Percentiles rank a stretch among this genome's conserved stretches.
phyloP scores from a whole-genome alignment of 2,113 vertebrate species.

The Rhadina sibilatrix region DNA sequence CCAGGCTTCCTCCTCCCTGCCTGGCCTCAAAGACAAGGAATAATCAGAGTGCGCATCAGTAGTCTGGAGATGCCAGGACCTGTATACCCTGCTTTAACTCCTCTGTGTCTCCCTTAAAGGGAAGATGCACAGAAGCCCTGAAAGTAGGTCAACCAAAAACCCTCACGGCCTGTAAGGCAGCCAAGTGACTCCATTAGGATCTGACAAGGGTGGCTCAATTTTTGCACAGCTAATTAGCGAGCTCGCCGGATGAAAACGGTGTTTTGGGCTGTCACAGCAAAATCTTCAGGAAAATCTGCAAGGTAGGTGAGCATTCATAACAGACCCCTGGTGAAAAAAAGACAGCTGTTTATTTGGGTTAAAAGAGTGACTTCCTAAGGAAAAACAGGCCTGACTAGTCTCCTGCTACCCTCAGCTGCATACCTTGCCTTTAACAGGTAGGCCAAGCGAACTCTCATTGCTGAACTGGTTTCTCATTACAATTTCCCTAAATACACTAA shows the following conservation, averaged over 20 bases:
- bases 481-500: not conserved
- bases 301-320: fast-evolving
- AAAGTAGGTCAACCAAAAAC: slow-evolving; percentile 56
- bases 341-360: not conserved
- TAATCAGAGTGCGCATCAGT: not conserved
- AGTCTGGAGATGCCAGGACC: fast-evolving
- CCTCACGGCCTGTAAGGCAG: not conserved
- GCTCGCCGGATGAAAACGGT: fast-evolving
- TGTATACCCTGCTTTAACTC: not conserved
- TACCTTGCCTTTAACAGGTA: not conserved
- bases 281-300: not conserved
- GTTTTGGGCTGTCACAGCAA: not conserved
- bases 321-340: not conserved
- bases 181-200: slow-evolving; percentile 13
- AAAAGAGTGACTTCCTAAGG: not conserved
- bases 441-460: not conserved
- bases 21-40: not conserved
- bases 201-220: not conserved
- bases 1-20: not conserved
- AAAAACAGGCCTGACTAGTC: slow-evolving; percentile 37
- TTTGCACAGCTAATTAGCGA: not conserved
- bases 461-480: slow-evolving; percentile 50
- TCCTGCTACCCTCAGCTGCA: not conserved
- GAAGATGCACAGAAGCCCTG: not conserved
- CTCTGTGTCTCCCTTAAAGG: not conserved